Evolutionary conservation across 2,797 vertebrate genomes (phyloP).

Genomic region (Cyprinella venusta): DNA sequence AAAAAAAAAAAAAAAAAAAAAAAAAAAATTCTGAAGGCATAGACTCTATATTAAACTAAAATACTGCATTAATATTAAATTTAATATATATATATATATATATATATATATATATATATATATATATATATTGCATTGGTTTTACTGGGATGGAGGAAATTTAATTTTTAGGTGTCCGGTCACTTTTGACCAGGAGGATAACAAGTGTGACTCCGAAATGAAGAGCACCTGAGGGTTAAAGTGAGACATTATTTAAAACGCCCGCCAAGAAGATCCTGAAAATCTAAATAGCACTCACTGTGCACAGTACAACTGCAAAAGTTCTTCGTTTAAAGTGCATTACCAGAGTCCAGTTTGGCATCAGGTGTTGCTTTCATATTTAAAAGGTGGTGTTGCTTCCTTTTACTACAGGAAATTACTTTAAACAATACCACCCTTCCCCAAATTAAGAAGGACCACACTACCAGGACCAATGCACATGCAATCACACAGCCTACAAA

Average conservation of each 20-base stretch:
- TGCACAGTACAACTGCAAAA: neutral
- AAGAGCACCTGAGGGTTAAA: too few relatives aligned
- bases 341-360: neutral
- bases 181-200: too few relatives aligned
- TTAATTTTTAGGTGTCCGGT: too few relatives aligned
- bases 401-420: conserved; percentile 3
- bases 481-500: neutral
- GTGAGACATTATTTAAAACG: neutral
- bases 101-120: too few relatives aligned
- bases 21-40: too few relatives aligned
- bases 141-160: too few relatives aligned
- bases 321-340: neutral
- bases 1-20: too few relatives aligned
- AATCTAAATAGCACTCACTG: neutral
- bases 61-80: too few relatives aligned
- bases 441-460: neutral
- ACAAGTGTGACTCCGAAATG: too few relatives aligned
- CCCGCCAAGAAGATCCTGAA: neutral
- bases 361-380: conserved; percentile 19
- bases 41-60: too few relatives aligned
- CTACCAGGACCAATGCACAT: neutral
- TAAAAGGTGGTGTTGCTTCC: conserved; percentile 10
- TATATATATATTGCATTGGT: too few relatives aligned
- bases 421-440: conserved; percentile 21
- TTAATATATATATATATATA: too few relatives aligned